Conservation (phyloP, 1,140 invertebrate genomes). For the Diploscapter pachys region DNA sequence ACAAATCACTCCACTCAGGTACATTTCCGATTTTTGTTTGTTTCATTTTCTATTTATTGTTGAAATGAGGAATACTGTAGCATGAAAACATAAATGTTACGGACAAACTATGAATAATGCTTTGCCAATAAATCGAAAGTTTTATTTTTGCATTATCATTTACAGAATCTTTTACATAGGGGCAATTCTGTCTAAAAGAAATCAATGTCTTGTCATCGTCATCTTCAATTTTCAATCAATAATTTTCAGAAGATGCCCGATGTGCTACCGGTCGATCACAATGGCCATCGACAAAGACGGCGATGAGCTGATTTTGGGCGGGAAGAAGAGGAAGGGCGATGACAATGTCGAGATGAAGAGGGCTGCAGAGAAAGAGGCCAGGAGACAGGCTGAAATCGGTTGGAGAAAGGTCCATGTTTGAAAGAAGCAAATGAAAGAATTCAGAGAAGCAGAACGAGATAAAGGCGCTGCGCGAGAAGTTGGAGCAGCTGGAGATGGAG, state of each 20-base stretch:
- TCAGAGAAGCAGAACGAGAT: slow-evolving; percentile 65
- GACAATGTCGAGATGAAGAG: slow-evolving; percentile 3
- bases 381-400: slow-evolving; percentile 66
- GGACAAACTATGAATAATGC: too few relatives aligned
- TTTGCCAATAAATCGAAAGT: too few relatives aligned
- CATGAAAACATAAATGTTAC: too few relatives aligned
- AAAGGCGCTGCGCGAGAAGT: slow-evolving; percentile 78
- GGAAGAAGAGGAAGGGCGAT: neutral
- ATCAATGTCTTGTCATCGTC: too few relatives aligned
- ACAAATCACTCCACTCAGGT: slow-evolving; percentile 62
- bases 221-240: too few relatives aligned
- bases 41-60: too few relatives aligned
- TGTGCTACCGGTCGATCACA: slow-evolving; percentile 67
- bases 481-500: slow-evolving; percentile 79
- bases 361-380: slow-evolving; percentile 58
- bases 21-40: too few relatives aligned
- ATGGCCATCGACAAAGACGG: slow-evolving; percentile 8
- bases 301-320: slow-evolving; percentile 7
- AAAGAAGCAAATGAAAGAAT: too few relatives aligned
- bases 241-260: slow-evolving; percentile 13
- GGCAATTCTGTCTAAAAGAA: too few relatives aligned
- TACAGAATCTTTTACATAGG: too few relatives aligned
- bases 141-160: too few relatives aligned
- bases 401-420: slow-evolving; percentile 29
- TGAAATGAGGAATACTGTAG: too few relatives aligned